These are phyloP conservation scores for Lathronympha strigana DNA, from an alignment of 2,888 invertebrate genomes.

Conservation along the genomic window DNA sequence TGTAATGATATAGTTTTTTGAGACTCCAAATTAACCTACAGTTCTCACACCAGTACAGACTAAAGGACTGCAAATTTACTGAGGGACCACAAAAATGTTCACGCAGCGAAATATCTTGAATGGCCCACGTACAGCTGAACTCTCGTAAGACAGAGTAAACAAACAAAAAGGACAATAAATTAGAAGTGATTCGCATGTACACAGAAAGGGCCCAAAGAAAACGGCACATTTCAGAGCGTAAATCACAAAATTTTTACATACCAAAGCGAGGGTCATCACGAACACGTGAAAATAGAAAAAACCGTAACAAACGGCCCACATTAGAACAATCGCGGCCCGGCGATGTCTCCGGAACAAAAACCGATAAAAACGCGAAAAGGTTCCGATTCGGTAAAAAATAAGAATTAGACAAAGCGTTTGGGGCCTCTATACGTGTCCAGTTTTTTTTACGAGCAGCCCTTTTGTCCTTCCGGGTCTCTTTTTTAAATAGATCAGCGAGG, in stretches of 20 bases:
- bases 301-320: conserved; percentile 81
- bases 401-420: conserved; percentile 81
- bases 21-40: no score
- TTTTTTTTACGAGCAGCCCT: conserved; percentile 79
- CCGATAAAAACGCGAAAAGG: conserved; percentile 82
- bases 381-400: conserved; percentile 83
- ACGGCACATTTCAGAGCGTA: conserved; percentile 53
- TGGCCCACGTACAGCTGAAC: neutral
- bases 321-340: conserved; percentile 77
- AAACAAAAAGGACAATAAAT: conserved; percentile 43
- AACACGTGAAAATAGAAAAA: conserved; percentile 62
- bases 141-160: conserved; percentile 19
- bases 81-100: no score
- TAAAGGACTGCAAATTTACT: no score
- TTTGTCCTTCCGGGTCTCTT: conserved; percentile 83
- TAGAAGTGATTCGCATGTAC: conserved; percentile 38
- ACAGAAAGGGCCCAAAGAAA: conserved; percentile 53
- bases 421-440: conserved; percentile 81
- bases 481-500: conserved; percentile 84
- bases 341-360: conserved; percentile 82
- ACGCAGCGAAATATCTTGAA: no score
- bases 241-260: conserved; percentile 70
- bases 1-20: no score
- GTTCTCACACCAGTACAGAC: no score
- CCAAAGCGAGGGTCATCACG: conserved; percentile 68